phyloP scores from a whole-genome alignment of 2,113 vertebrate species.

The Myotis brandtii region DNA sequence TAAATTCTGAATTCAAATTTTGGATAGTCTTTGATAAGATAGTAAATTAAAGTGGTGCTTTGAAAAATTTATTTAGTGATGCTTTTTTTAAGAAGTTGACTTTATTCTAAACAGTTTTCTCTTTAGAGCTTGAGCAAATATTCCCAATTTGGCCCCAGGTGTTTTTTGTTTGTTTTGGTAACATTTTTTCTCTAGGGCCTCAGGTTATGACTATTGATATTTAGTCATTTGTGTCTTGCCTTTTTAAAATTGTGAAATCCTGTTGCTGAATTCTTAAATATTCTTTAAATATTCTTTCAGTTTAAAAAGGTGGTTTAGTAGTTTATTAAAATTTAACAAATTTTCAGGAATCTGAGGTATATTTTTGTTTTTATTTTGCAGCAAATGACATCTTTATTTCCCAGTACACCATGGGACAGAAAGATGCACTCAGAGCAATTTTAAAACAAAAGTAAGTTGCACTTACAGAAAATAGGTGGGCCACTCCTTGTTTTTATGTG shows the following conservation, averaged over 20 bases:
- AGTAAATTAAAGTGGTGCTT: constrained; percentile 35
- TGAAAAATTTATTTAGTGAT: constrained; percentile 16
- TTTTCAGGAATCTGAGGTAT: constrained; percentile 53
- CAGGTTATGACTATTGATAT: neutral
- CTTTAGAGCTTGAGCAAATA: constrained; percentile 29
- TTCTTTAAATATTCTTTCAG: constrained; percentile 48
- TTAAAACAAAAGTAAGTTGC: constrained; percentile 92
- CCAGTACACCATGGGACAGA: constrained; percentile 88
- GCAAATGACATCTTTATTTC: constrained; percentile 91
- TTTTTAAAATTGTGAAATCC: constrained; percentile 23
- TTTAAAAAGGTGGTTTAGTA: neutral
- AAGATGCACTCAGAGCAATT: constrained; percentile 86
- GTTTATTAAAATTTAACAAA: constrained; percentile 34
- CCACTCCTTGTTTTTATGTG: neutral
- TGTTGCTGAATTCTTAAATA: constrained; percentile 30
- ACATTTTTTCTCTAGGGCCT: neutral
- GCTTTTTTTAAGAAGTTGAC: neutral
- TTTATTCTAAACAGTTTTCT: neutral
- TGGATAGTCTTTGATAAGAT: constrained; percentile 3
- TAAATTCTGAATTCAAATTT: constrained; percentile 7
- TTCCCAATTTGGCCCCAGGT: neutral
- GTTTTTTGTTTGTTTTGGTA: neutral
- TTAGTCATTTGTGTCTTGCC: neutral
- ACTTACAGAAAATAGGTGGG: neutral
- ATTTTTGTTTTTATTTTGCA: constrained; percentile 77